Evolutionary conservation across 2,888 invertebrate species (phyloP).

Genomic region (Volucella bombylans): DNA sequence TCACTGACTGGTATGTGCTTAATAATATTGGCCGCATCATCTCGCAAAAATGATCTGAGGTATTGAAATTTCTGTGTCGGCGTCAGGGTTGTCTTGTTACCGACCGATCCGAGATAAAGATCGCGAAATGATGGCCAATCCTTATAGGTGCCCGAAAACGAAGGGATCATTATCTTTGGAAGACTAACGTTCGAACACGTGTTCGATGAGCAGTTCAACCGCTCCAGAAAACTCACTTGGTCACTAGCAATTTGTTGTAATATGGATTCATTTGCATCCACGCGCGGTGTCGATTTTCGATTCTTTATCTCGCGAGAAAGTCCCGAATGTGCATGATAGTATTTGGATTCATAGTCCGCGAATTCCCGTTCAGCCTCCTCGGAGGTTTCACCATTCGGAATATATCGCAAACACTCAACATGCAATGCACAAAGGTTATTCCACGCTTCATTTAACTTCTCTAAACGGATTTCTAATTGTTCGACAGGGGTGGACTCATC

Average conservation of each 20-base stretch:
- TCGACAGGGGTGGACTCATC: background rate
- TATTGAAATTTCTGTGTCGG: no score
- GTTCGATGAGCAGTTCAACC: no score
- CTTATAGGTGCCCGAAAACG: background rate
- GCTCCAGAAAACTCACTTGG: no score
- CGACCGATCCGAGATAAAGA: background rate
- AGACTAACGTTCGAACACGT: background rate
- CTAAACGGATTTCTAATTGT: background rate
- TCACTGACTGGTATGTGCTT: no score
- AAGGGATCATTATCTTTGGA: background rate
- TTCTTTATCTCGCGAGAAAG: background rate
- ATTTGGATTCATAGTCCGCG: background rate
- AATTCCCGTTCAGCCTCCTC: background rate
- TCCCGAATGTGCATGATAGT: no score
- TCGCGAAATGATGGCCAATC: background rate
- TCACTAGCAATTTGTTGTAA: background rate
- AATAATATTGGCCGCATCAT: no score
- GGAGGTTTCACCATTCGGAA: background rate
- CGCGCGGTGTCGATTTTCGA: background rate
- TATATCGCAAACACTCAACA: background rate
- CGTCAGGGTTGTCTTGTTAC: no score
- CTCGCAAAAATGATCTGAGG: no score
- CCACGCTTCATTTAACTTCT: background rate
- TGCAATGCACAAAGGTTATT: background rate
- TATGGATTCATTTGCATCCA: background rate